Base-by-base conservation (phyloP, 1,140 invertebrate species). In the Asbolus verrucosus region DNA sequence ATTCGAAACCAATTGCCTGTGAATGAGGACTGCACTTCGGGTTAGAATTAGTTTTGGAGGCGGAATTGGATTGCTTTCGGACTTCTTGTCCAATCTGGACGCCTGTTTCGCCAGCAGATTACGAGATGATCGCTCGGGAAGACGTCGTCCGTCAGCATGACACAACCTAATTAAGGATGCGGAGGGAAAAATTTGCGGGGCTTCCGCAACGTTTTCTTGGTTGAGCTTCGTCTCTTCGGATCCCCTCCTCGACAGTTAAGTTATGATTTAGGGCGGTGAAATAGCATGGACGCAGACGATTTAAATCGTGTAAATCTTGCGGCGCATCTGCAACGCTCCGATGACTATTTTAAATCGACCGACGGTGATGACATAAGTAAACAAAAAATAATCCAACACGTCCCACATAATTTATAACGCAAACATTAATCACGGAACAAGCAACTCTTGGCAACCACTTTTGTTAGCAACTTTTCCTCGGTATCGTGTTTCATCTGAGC, bases 1-100 rank as follows among this genome's bases (percentile, higher is more conserved):
- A 73, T 73, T 69, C 33, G 21, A 65, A 65, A 69, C 62, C 71
- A 73, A 73, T 73, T 73, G 71, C 67, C 63, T 61, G 71, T 67
- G 71, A 73, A 73, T 70, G 71, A 70, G 61, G 68, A 65, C 13
- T 61, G 71, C 71, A 72, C 68, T 69, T 31, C 24, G 54, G 70
- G 60, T 69, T 33, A 36, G 66, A 68, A 69, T 72, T 72, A 72
- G 70, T 72, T 72, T 72, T 63, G 21, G 36, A 13, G 50, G 11
- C 30, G 38, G 62, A 66, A 68, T 72, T 72, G 69, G 65, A 72
- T 72, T 68, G 30, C 54, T 36, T 31, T 39, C 50, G 65, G 43
- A 71, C 66, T 54, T 65, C 43, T 27, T 54, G 21, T 70, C 46
- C 15, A 31, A 63, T 43, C 39, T 59, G 8, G 15, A 27, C 33